Conservation (phyloP, 1,140 invertebrate species). For the Nasonia giraulti region DNA sequence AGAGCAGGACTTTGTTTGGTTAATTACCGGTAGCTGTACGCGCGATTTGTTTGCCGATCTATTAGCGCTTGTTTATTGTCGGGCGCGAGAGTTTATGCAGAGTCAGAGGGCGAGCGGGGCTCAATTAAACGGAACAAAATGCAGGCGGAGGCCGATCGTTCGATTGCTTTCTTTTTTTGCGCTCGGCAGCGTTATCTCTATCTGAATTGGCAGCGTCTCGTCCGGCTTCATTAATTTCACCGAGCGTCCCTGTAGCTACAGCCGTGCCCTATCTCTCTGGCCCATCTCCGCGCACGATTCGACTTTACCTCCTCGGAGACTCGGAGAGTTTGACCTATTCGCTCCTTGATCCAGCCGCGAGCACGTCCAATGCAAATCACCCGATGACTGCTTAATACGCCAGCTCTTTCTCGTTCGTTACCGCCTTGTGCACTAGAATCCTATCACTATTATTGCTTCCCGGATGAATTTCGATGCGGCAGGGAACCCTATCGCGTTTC, state of each 20-base stretch:
- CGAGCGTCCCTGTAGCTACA: neutral
- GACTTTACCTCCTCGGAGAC: neutral
- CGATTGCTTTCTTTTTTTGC: neutral
- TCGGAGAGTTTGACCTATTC: slow-evolving; percentile 35
- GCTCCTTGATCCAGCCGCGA: slow-evolving; percentile 49
- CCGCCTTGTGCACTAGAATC: slow-evolving; percentile 40
- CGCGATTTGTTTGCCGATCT: neutral
- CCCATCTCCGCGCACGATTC: slow-evolving; percentile 13
- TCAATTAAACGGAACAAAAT: neutral
- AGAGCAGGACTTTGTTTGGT: neutral
- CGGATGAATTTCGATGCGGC: slow-evolving; percentile 17
- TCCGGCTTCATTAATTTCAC: slow-evolving; percentile 40
- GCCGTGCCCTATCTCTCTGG: slow-evolving; percentile 35
- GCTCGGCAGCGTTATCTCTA: slow-evolving; percentile 8
- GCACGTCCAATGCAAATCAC: slow-evolving; percentile 52
- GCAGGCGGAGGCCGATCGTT: neutral
- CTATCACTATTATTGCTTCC: slow-evolving; percentile 44
- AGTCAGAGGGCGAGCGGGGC: neutral
- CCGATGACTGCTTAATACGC: slow-evolving; percentile 52
- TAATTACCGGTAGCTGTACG: neutral
- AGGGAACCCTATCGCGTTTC: slow-evolving; percentile 36
- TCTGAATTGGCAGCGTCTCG: neutral
- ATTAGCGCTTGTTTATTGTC: too few species aligned
- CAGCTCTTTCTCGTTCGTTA: slow-evolving; percentile 8
- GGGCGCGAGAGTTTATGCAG: neutral